Conservation (phyloP, 1,140 invertebrate genomes). For the Lasaia peninsularis region DNA sequence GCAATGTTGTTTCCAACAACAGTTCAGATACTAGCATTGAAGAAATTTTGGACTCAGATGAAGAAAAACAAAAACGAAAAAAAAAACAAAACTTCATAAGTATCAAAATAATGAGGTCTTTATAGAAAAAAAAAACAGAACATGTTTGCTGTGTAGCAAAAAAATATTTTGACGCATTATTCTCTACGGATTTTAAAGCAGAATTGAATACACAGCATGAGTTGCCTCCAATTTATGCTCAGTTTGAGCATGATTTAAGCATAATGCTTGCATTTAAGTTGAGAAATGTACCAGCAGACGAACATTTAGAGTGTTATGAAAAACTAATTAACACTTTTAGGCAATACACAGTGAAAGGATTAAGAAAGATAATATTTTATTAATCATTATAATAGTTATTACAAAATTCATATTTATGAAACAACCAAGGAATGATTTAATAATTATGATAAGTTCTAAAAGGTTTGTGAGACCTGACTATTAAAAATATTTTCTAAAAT, state of each 20-base stretch:
- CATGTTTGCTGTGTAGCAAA: not conserved
- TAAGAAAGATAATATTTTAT: too few relatives aligned
- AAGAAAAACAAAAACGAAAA: not conserved
- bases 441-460: too few relatives aligned
- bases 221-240: conserved; percentile 12
- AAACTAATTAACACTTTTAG: not conserved
- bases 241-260: conserved; percentile 8
- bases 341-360: too few relatives aligned
- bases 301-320: not conserved
- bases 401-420: too few relatives aligned
- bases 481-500: conserved; percentile 1
- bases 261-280: not conserved
- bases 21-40: not conserved
- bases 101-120: too few relatives aligned
- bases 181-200: not conserved
- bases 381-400: too few relatives aligned
- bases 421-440: too few relatives aligned
- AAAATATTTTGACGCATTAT: conserved; percentile 11
- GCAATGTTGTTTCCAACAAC: not conserved
- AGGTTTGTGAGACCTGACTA: not conserved
- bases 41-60: not conserved
- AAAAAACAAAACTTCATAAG: too few relatives aligned
- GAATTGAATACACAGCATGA: conserved; percentile 2
- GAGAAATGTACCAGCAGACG: not conserved
- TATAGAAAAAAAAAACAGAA: too few relatives aligned